phyloP scores from a whole-genome alignment of 2,113 vertebrate genomes.

The Dasyornis broadbenti region DNA sequence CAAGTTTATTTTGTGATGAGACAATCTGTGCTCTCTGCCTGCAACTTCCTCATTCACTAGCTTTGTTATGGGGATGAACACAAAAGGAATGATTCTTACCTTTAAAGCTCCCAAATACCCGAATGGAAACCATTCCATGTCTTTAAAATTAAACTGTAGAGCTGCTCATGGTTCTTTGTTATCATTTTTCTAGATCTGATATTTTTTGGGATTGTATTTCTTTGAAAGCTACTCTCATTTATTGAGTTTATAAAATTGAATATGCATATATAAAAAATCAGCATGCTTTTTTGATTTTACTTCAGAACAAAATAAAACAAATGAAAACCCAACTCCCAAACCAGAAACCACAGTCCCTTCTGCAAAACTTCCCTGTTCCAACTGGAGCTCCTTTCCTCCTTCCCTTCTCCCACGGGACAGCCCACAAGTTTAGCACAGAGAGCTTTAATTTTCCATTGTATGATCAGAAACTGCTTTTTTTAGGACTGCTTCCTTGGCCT shows the following conservation, averaged over 20 bases:
- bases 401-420: rapidly evolving
- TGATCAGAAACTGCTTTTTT: neutral
- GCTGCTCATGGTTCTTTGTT: neutral
- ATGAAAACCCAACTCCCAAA: neutral
- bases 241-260: neutral
- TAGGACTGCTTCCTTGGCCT: neutral
- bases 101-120: neutral
- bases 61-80: neutral
- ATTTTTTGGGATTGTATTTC: neutral
- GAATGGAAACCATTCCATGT: neutral
- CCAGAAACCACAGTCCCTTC: rapidly evolving
- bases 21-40: neutral
- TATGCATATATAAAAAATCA: neutral
- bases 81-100: neutral
- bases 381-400: neutral
- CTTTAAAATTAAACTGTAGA: neutral
- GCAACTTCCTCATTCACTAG: neutral
- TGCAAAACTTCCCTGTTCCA: neutral
- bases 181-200: neutral
- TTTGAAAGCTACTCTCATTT: neutral
- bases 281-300: neutral
- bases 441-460: neutral
- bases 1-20: neutral
- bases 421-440: neutral
- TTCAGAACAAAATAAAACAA: neutral